Base-by-base conservation (phyloP, 2,888 invertebrate species). In the Drosophila demipolita region DNA sequence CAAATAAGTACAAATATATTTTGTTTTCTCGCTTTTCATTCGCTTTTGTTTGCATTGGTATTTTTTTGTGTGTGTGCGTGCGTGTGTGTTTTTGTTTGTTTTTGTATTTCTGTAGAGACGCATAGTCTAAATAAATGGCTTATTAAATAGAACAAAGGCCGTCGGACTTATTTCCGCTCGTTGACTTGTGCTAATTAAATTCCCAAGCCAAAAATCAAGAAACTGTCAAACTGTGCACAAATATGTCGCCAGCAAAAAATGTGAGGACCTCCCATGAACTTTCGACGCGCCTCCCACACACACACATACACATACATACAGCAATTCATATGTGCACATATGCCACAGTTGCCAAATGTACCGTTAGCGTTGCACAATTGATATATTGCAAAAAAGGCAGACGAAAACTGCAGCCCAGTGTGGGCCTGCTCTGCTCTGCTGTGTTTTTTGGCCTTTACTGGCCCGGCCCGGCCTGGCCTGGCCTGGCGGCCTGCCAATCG, bases 321-420 rank as follows among this genome's bases (percentile, higher is more conserved):
- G n/a, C 23, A 4, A 8, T 1, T 15, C 15, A 45, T 23, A 23
- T 23, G 23, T 15, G 45, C 45, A 45, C 23, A 23, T 45, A 45
- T 69, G 55, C 66, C 79, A 72, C 79, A 72, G 71, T 86, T 76
- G 80, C 55, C 80, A 64, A 58, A 64, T 67, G 45, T 85, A 83
- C 84, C 84, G 84, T 85, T 85, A 84, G 76, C 86, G 67, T 83
- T 85, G 88, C 86, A 87, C 84, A 87, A 85, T 87, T 87, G 88
- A 85, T 80, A 87, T 84, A 81, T 83, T 84, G 81, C 75, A 68
- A 71, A 75, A 80, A 77, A 67, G 63, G 74, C 60, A 79, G 73
- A 70, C 78, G 81, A 75, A 73, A 78, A 81, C 75, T 52, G 80
- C 73, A 73, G 61, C 67, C 66, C 65, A 80, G 80, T 86, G 73